Conservation (phyloP, 1,140 invertebrate species). For the Melanaphis sacchari region DNA sequence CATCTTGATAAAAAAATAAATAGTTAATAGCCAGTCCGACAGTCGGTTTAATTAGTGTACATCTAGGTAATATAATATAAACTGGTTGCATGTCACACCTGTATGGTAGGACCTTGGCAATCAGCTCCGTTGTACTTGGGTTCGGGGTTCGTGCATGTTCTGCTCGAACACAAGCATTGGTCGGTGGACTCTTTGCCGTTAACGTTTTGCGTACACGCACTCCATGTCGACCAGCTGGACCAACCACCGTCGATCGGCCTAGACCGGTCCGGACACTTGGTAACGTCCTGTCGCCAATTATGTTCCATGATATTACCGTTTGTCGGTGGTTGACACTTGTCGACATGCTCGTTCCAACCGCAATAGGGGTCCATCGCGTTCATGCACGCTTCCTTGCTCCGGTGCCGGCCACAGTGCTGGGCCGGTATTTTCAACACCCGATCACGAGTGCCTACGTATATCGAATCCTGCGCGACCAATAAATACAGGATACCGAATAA, state of each 20-base stretch:
- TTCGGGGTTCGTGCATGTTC: constrained; percentile 83
- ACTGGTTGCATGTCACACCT: constrained; percentile 64
- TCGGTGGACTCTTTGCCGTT: constrained; percentile 64
- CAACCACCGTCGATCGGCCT: constrained; percentile 70
- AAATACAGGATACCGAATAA: neutral
- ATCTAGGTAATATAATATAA: constrained; percentile 57
- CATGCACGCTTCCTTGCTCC: constrained; percentile 74
- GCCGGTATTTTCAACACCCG: constrained; percentile 77
- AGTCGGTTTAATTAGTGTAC: constrained; percentile 53
- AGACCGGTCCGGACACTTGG: constrained; percentile 70
- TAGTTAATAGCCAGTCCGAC: neutral
- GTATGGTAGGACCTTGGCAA: constrained; percentile 68
- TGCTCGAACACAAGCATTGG: constrained; percentile 78
- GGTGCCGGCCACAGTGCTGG: constrained; percentile 78
- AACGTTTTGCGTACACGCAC: constrained; percentile 68
- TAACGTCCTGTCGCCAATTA: constrained; percentile 77
- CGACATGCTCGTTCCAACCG: constrained; percentile 83
- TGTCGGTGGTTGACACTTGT: constrained; percentile 75
- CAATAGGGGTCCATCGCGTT: constrained; percentile 92
- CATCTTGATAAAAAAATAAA: neutral
- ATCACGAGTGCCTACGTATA: constrained; percentile 81
- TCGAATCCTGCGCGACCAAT: constrained; percentile 69
- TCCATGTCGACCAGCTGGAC: constrained; percentile 77
- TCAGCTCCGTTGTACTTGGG: constrained; percentile 77
- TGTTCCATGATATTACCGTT: constrained; percentile 69